These are phyloP conservation scores for Gymnogyps californianus DNA, from an alignment of 2,113 vertebrate genomes.

Conservation along the genomic window DNA sequence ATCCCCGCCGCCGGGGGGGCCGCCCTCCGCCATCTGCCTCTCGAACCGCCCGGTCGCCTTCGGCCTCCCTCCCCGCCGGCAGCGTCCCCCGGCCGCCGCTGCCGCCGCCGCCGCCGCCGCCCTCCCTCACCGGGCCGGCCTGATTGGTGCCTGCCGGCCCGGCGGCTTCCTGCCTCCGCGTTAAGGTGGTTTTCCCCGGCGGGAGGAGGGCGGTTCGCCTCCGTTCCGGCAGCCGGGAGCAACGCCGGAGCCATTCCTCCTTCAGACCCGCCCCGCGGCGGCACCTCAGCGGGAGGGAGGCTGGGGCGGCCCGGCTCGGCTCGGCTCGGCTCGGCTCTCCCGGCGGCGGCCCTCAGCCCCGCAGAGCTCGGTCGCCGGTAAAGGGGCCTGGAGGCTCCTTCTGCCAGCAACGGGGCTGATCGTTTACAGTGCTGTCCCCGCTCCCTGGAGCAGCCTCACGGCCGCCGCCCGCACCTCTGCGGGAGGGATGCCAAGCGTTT, in stretches of 20 bases:
- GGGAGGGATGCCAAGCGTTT: no score
- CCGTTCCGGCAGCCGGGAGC: not conserved
- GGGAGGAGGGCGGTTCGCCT: not conserved
- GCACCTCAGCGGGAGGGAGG: not conserved
- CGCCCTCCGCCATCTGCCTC: constrained; percentile 34
- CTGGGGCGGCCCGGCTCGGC: not conserved
- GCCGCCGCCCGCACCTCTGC: not conserved
- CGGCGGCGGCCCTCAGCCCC: not conserved
- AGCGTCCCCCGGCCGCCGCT: not conserved
- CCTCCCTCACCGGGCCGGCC: not conserved
- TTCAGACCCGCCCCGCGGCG: not conserved
- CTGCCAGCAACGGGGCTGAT: not conserved
- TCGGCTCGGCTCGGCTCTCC: no score
- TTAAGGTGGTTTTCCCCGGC: constrained; percentile 12
- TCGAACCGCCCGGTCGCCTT: not conserved
- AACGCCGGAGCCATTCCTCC: not conserved
- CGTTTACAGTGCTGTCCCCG: rapidly evolving
- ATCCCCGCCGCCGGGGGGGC: not conserved
- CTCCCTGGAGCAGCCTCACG: not conserved
- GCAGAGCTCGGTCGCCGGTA: not conserved
- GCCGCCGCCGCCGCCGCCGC: not conserved
- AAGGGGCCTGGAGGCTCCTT: no score
- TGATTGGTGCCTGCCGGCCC: not conserved
- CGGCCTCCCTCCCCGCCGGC: not conserved
- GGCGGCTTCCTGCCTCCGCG: not conserved